Conservation (phyloP, 1,140 invertebrate genomes). For the Heliothis subflexa region DNA sequence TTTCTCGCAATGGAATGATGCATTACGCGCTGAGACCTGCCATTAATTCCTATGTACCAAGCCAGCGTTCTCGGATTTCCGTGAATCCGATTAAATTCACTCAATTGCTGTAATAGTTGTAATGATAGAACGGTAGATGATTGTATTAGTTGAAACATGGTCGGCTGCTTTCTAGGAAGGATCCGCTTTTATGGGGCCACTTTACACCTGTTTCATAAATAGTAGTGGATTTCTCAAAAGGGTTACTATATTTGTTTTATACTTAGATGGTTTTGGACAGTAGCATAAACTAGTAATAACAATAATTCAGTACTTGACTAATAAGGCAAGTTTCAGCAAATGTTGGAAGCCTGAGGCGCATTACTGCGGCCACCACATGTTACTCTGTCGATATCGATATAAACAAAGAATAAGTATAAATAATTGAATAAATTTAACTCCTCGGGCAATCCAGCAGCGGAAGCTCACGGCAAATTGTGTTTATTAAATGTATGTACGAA, state of each 20-base stretch:
- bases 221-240: background rate
- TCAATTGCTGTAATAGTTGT: conserved; percentile 34
- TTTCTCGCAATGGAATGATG: conserved; percentile 47
- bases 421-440: conserved; percentile 52
- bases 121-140: conserved; percentile 31
- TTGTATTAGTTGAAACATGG: conserved; percentile 20
- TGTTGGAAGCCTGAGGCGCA: conserved; percentile 26
- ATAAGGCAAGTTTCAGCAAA: conserved; percentile 35
- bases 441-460: conserved; percentile 40
- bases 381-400: conserved; percentile 34
- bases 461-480: conserved; percentile 48
- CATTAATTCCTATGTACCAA: conserved; percentile 39
- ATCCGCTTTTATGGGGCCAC: background rate
- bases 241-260: background rate
- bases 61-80: conserved; percentile 23
- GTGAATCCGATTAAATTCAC: conserved; percentile 44
- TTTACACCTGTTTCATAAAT: conserved; percentile 8
- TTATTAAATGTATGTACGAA: conserved; percentile 47
- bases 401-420: conserved; percentile 38
- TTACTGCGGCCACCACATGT: conserved; percentile 41
- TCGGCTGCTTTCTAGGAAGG: conserved; percentile 19
- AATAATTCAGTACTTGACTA: conserved; percentile 8
- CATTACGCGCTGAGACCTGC: conserved; percentile 38
- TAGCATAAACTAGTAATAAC: background rate
- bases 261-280: background rate